Evolutionary conservation across 2,113 vertebrate species (phyloP).

Genomic region (Chaenogobius annularis): DNA sequence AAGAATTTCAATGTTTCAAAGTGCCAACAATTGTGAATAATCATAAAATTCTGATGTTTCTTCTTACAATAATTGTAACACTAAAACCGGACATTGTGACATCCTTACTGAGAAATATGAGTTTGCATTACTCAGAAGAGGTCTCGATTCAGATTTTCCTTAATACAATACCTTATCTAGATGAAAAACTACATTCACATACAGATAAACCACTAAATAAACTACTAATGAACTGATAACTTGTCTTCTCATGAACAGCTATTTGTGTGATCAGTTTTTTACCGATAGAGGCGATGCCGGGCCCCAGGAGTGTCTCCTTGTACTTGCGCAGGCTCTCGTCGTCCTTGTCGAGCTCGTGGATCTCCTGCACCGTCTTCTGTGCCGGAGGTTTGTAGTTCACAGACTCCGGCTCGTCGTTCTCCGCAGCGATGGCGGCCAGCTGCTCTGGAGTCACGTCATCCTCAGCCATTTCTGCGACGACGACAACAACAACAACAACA

Average conservation of each 20-base stretch:
- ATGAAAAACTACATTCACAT: too few species aligned
- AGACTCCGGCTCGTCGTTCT: constrained; percentile 84
- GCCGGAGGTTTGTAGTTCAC: constrained; percentile 90
- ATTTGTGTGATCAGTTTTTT: constrained; percentile 22
- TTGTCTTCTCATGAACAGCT: not conserved
- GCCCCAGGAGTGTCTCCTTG: constrained; percentile 87
- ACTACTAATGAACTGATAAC: not conserved
- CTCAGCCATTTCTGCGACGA: constrained; percentile 84
- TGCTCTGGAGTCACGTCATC: constrained; percentile 91
- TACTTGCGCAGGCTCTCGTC: constrained; percentile 95
- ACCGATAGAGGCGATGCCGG: constrained; percentile 68
- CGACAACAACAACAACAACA: not conserved
- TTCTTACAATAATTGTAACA: too few species aligned
- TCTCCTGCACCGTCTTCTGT: constrained; percentile 89
- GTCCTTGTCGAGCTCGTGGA: constrained; percentile 91
- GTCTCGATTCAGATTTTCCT: too few species aligned
- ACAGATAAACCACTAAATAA: not conserved
- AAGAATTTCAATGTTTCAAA: too few species aligned
- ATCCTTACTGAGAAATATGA: too few species aligned
- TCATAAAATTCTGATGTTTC: too few species aligned
- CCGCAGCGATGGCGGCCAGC: constrained; percentile 89
- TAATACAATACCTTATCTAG: too few species aligned
- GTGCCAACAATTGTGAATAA: too few species aligned
- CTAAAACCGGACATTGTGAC: too few species aligned
- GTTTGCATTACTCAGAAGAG: too few species aligned